Evolutionary conservation across 2,888 invertebrate species (phyloP).

Genomic region (Luffia ferchaultella): DNA sequence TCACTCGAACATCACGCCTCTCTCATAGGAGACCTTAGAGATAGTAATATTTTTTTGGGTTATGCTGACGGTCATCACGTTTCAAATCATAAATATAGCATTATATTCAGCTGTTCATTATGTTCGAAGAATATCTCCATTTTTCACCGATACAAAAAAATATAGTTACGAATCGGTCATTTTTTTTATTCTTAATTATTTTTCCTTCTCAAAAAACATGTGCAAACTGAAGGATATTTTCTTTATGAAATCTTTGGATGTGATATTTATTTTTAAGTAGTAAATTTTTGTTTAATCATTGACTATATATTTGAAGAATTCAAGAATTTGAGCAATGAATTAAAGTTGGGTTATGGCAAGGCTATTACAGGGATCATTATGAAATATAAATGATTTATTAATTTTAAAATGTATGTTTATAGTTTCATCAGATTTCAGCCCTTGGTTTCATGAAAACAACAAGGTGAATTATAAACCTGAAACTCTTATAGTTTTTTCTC

Average conservation of each 20-base stretch:
- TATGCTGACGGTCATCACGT: background rate
- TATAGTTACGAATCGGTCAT: background rate
- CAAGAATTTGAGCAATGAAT: too few species aligned
- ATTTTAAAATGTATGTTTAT: too few species aligned
- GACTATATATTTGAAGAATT: too few species aligned
- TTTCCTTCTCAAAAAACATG: constrained; percentile 31
- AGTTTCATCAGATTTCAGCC: too few species aligned
- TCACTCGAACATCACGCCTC: background rate
- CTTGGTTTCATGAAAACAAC: too few species aligned
- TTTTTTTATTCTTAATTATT: constrained; percentile 26
- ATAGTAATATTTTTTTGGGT: background rate
- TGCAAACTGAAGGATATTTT: background rate
- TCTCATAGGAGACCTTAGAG: background rate
- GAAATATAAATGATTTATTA: too few species aligned
- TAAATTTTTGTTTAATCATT: background rate
- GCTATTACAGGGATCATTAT: too few species aligned
- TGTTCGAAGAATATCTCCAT: background rate
- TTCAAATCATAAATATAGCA: background rate
- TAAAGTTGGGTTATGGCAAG: too few species aligned
- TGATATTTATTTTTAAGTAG: background rate
- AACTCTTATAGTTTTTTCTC: too few species aligned
- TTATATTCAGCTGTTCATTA: background rate
- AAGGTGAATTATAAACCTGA: too few species aligned
- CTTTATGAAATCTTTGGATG: background rate
- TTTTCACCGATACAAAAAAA: background rate